These are phyloP conservation scores for Tragelaphus scriptus DNA, from an alignment of 2,113 vertebrate genomes.

Conservation along the genomic window DNA sequence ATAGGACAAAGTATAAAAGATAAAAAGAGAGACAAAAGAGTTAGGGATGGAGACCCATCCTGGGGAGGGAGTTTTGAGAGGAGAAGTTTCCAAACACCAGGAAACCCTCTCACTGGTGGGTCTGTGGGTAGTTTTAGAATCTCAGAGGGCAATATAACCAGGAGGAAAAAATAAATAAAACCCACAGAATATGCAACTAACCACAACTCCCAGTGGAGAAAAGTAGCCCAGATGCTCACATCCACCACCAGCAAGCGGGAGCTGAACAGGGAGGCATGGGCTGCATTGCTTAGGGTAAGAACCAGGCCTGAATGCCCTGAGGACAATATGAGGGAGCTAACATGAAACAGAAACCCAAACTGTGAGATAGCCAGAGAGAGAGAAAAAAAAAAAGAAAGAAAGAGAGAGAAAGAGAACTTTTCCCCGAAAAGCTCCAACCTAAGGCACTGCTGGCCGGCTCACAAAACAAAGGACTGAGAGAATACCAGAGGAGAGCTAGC, in stretches of 20 bases:
- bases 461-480: not conserved
- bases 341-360: not conserved
- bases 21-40: not conserved
- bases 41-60: not conserved
- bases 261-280: not conserved
- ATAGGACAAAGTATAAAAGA: not conserved
- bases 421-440: not conserved
- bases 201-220: not conserved
- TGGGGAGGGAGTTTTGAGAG: not conserved
- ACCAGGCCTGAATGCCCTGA: not conserved
- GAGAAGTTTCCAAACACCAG: not conserved
- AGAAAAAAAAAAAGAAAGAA: rapidly evolving
- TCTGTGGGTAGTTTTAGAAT: not conserved
- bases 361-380: not conserved
- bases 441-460: not conserved
- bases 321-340: not conserved
- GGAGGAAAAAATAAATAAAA: not conserved
- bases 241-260: not conserved
- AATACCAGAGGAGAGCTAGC: not conserved
- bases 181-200: not conserved
- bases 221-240: not conserved
- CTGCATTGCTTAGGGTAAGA: not conserved
- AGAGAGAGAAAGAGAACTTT: not conserved
- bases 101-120: not conserved
- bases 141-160: not conserved